A percentile compares a stretch with the other conserved stretches of the same genome.
These are phyloP conservation scores for Patiria miniata DNA, from an alignment of 35 echinoderm and acorn worm species.

Conservation along the genomic window DNA sequence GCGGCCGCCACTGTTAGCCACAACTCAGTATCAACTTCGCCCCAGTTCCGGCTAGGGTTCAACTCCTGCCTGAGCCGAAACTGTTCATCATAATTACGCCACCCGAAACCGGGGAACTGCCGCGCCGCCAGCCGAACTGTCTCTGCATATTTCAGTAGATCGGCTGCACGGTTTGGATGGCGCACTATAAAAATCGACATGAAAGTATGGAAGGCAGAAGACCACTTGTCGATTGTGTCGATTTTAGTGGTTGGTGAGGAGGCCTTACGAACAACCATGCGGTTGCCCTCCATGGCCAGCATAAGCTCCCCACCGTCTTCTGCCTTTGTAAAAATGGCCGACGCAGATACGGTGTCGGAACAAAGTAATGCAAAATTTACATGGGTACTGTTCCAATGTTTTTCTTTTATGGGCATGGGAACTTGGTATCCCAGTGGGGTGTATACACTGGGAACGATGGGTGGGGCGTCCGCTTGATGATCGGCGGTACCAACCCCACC, in stretches of 20 bases:
- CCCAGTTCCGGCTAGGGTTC: too few relatives aligned
- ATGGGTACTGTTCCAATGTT: neutral
- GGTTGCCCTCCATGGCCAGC: neutral
- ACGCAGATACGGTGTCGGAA: neutral
- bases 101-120: too few relatives aligned
- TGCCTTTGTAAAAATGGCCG: too few relatives aligned
- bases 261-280: neutral
- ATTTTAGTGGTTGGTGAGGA: neutral
- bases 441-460: too few relatives aligned
- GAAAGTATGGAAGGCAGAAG: neutral
- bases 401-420: neutral
- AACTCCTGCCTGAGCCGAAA: too few relatives aligned
- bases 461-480: too few relatives aligned
- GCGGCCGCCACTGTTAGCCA: too few relatives aligned
- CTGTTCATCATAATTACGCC: too few relatives aligned
- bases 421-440: neutral
- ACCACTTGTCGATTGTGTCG: neutral
- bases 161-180: neutral
- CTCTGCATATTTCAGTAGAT: neutral
- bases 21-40: too few relatives aligned
- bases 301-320: too few relatives aligned
- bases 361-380: neutral
- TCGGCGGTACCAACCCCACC: too few relatives aligned
- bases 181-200: neutral
- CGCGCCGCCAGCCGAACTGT: too few relatives aligned